A percentile compares a stretch with the other conserved stretches of the same genome.
Evolutionary conservation across 2,113 vertebrate genomes (phyloP).

Genomic region (Trichechus manatus): DNA sequence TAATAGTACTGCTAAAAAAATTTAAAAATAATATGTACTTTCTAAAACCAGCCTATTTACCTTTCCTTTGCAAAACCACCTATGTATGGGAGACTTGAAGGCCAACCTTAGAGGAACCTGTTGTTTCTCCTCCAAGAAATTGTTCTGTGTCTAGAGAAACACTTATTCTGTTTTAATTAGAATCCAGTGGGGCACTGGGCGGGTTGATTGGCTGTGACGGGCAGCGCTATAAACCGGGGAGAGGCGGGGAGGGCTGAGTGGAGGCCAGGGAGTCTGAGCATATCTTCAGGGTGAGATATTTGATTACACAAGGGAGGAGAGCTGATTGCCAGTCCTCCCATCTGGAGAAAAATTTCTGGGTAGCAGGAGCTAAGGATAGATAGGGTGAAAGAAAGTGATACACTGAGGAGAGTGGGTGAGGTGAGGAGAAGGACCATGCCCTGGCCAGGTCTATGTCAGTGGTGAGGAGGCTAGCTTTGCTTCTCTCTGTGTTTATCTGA

Average conservation of each 20-base stretch:
- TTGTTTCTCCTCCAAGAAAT: slow-evolving; percentile 74
- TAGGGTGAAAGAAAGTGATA: slow-evolving; percentile 63
- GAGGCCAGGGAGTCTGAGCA: slow-evolving; percentile 79
- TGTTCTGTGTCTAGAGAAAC: slow-evolving; percentile 59
- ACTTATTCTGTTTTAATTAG: slow-evolving; percentile 73
- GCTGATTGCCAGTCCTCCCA: slow-evolving; percentile 76
- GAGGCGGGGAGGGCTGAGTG: slow-evolving; percentile 69
- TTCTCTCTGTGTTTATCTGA: not conserved
- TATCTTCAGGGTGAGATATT: slow-evolving; percentile 86
- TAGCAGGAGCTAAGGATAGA: slow-evolving; percentile 72
- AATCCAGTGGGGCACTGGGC: slow-evolving; percentile 16
- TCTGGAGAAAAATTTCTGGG: slow-evolving; percentile 79
- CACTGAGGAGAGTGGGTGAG: slow-evolving; percentile 31
- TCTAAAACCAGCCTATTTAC: not conserved
- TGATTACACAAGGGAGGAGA: slow-evolving; percentile 83
- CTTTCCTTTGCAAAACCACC: not conserved
- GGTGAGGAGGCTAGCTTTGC: not conserved
- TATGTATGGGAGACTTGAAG: not conserved
- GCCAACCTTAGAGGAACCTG: not conserved
- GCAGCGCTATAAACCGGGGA: not conserved
- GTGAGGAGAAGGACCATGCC: slow-evolving; percentile 56
- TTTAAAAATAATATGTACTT: not conserved
- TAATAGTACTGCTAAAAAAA: not conserved
- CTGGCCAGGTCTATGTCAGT: not conserved
- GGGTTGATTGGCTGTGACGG: slow-evolving; percentile 51